Evolutionary conservation across 2,113 vertebrate species (phyloP), one percentile per base, ranked within the genome.

Genomic region (Varanus salvator): DNA sequence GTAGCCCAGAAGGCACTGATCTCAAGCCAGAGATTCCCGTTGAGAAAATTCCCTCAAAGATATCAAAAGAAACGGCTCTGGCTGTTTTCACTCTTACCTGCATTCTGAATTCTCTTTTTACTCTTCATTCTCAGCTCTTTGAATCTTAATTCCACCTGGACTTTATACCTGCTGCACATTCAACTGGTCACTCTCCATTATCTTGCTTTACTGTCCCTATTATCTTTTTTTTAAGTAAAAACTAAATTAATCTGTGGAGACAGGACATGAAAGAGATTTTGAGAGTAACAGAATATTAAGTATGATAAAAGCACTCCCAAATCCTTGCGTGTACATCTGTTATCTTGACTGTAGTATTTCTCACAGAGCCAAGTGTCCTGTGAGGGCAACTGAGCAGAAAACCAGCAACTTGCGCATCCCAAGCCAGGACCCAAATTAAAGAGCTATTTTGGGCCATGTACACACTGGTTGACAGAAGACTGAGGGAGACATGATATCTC

Each of bases 11-110:
- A 54, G 12, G 6, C n/a, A 15, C 0, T 86, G 57, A 0, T 91
- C 29, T 93, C 60, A 3, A 69, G 0, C 29, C 11, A 11, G 86
- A 85, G 60, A 44, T 48, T 57, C 85, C 74, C 31, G 2, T 8
- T 86, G 48, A 69, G 72, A 83, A 91, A 92, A 84, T 23, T 93
- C 31, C 14, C 52, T 50, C 52, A 76, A 74, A 60, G 19, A 29
- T 57, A 57, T 88, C 19, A 68, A 3, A 66, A 92, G 14, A 8
- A 88, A 90, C 17, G 8, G 19, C 38, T 2, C 76, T 12, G 1
- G 12, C 1, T 48, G 84, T 77, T 29, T 1, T 0, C 34, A 3
- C 6, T 82, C 52, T 31, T 66, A 5, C 34, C 29, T 77, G 44
- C n/a, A 91, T 25, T 74, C 74, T 76, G 7, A 17, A 34, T 48